phyloP scores from a whole-genome alignment of 2,888 invertebrate species.

The Conops quadrifasciatus region DNA sequence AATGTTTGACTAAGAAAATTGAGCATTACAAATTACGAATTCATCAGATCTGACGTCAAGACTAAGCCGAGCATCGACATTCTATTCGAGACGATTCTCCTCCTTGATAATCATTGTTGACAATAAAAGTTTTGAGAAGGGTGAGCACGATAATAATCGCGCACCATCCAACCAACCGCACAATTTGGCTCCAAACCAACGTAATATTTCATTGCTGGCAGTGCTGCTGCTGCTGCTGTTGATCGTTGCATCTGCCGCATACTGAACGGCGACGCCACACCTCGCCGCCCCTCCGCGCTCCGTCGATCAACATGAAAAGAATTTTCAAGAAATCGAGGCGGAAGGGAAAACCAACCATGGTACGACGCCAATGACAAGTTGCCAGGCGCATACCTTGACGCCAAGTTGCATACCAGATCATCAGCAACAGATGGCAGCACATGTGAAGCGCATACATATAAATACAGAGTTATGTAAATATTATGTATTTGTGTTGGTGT shows the following conservation, averaged over 20 bases:
- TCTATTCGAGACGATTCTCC: too few species aligned
- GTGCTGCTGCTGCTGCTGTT: not conserved
- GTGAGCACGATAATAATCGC: not conserved
- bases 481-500: not conserved
- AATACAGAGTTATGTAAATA: not conserved
- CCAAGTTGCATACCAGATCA: slow-evolving; percentile 33
- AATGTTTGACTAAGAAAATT: too few species aligned
- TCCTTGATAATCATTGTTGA: too few species aligned
- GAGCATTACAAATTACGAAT: too few species aligned
- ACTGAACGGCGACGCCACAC: not conserved
- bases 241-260: not conserved
- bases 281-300: not conserved
- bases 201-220: slow-evolving; percentile 4
- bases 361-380: slow-evolving; percentile 23
- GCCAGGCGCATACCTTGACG: slow-evolving; percentile 31
- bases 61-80: too few species aligned
- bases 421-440: slow-evolving; percentile 36
- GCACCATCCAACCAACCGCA: slow-evolving; percentile 3
- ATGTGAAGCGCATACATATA: slow-evolving; percentile 18
- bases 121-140: too few species aligned
- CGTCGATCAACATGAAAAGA: slow-evolving; percentile 11
- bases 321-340: not conserved
- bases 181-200: slow-evolving; percentile 21
- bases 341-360: slow-evolving; percentile 8
- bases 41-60: too few species aligned